Evolutionary conservation across 2,113 vertebrate species (phyloP).

Genomic region (Gallinago jamesoni): DNA sequence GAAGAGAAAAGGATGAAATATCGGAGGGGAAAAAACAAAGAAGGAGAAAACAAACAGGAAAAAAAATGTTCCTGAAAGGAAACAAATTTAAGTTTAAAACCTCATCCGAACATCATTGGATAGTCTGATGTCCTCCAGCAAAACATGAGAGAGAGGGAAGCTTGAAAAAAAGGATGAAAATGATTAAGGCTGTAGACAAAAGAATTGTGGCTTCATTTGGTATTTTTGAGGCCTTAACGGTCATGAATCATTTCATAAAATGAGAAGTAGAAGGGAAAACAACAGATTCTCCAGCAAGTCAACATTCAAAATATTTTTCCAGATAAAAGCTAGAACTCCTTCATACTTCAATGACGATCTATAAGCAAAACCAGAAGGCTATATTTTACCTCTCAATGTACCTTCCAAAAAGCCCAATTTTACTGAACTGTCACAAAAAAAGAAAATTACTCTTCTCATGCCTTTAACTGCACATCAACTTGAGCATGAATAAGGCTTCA

Average conservation of each 20-base stretch:
- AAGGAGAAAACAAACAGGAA: background rate
- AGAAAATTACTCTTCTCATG: background rate
- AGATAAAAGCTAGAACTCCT: slow-evolving; percentile 43
- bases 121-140: slow-evolving; percentile 55
- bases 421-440: background rate
- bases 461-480: background rate
- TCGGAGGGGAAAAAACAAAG: background rate
- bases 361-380: slow-evolving; percentile 8
- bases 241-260: slow-evolving; percentile 66
- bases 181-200: slow-evolving; percentile 61
- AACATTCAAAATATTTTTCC: slow-evolving; percentile 41
- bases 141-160: slow-evolving; percentile 33
- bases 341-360: background rate
- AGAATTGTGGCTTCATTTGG: slow-evolving; percentile 50
- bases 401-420: background rate
- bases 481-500: background rate
- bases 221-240: slow-evolving; percentile 63
- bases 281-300: slow-evolving; percentile 53
- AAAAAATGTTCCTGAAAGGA: slow-evolving; percentile 28
- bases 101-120: slow-evolving; percentile 25
- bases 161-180: slow-evolving; percentile 59
- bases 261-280: slow-evolving; percentile 58
- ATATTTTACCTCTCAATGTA: background rate
- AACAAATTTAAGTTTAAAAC: background rate
- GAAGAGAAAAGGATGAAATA: background rate